phyloP scores from a whole-genome alignment of 2,797 vertebrate genomes.

The Myiothlypis coronata region DNA sequence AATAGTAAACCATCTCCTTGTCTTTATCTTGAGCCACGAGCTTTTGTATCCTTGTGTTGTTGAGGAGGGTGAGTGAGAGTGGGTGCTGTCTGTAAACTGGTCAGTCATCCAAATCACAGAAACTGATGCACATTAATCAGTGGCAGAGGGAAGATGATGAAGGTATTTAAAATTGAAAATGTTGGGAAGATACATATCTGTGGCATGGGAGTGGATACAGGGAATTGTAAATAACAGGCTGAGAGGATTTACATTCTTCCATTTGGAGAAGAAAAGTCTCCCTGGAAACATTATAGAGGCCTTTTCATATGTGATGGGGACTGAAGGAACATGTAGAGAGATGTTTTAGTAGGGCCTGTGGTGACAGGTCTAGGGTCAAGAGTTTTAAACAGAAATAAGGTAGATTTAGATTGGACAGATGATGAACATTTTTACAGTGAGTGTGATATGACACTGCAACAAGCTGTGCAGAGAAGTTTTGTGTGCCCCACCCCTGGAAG shows the following conservation, averaged over 20 bases:
- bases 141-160: not conserved
- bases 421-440: not conserved
- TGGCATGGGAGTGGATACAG: too few species aligned
- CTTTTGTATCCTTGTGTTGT: not conserved
- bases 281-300: rapidly evolving
- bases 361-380: not conserved
- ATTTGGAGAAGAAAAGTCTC: not conserved
- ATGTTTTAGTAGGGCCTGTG: not conserved
- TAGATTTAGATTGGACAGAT: not conserved
- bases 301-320: not conserved
- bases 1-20: not conserved
- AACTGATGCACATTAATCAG: not conserved
- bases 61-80: not conserved
- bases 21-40: not conserved
- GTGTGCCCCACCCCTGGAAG: rapidly evolving
- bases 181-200: not conserved
- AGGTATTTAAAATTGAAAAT: not conserved
- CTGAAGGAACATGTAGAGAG: not conserved
- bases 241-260: not conserved
- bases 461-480: not conserved
- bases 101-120: not conserved
- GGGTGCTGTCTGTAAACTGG: not conserved
- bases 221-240: not conserved
- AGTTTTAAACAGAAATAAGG: not conserved
- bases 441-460: not conserved